phyloP scores from a whole-genome alignment of 2,797 vertebrate species.

The Lepus oiostolus region DNA sequence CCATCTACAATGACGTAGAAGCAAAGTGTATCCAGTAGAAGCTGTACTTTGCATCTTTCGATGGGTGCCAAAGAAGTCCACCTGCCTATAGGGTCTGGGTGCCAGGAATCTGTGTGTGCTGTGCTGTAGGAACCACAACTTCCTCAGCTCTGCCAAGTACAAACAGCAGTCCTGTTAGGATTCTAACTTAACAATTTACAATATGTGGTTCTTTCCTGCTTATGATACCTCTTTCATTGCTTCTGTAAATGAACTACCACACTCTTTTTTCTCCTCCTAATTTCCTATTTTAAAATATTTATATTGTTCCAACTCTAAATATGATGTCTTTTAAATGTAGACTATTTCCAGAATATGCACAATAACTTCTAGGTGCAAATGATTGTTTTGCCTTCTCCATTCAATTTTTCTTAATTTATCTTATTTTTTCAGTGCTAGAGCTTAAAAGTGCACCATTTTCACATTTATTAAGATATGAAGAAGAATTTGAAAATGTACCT shows the following conservation, averaged over 20 bases:
- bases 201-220: background rate
- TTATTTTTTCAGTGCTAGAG: background rate
- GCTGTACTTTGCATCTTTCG: too few relatives aligned
- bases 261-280: background rate
- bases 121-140: background rate
- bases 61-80: too few relatives aligned
- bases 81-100: rapidly evolving
- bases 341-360: background rate
- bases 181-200: background rate
- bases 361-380: background rate
- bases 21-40: too few relatives aligned
- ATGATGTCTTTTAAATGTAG: background rate
- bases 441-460: background rate
- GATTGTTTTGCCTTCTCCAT: background rate
- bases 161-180: background rate
- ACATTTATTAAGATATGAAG: background rate
- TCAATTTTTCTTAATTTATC: background rate
- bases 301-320: background rate
- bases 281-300: background rate
- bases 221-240: background rate
- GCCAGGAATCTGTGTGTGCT: background rate
- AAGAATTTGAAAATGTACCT: background rate
- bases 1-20: too few relatives aligned
- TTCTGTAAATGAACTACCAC: background rate
- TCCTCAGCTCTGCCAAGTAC: background rate